Conservation (phyloP, 30 jellyfish, hydroid and myxozoan species). For the Aurelia coerulea region DNA sequence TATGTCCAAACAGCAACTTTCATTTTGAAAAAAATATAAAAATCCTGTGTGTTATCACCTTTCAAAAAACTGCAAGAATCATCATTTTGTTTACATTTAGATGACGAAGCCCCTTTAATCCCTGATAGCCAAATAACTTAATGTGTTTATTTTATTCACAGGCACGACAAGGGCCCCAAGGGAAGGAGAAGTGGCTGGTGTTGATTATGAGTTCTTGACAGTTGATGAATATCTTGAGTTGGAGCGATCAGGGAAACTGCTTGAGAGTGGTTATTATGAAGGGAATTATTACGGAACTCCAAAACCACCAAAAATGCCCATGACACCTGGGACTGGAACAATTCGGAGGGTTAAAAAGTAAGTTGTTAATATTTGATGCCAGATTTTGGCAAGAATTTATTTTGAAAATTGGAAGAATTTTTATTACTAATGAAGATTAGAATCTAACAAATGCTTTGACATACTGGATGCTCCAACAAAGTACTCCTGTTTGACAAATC, state of each 20-base stretch:
- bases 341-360: constrained; percentile 79
- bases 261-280: constrained; percentile 96
- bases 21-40: too few species aligned
- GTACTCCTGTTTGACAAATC: too few species aligned
- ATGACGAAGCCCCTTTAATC: too few species aligned
- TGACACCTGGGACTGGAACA: constrained; percentile 99
- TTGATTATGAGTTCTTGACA: constrained; percentile 90
- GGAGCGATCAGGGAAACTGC: constrained; percentile 89
- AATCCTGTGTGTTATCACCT: too few species aligned
- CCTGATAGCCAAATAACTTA: too few species aligned
- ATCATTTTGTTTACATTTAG: too few species aligned
- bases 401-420: neutral
- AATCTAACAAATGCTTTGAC: too few species aligned
- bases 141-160: neutral
- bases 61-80: too few species aligned
- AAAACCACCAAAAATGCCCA: constrained; percentile 98
- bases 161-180: constrained; percentile 98
- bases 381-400: neutral
- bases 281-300: constrained; percentile 99
- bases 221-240: constrained; percentile 92
- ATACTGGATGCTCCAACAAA: too few species aligned
- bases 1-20: too few species aligned
- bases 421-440: too few species aligned
- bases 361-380: constrained; percentile 15
- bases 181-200: constrained; percentile 99